These are phyloP conservation scores for Hafferia zeledoni DNA, from an alignment of 2,797 vertebrate species.

Conservation along the genomic window DNA sequence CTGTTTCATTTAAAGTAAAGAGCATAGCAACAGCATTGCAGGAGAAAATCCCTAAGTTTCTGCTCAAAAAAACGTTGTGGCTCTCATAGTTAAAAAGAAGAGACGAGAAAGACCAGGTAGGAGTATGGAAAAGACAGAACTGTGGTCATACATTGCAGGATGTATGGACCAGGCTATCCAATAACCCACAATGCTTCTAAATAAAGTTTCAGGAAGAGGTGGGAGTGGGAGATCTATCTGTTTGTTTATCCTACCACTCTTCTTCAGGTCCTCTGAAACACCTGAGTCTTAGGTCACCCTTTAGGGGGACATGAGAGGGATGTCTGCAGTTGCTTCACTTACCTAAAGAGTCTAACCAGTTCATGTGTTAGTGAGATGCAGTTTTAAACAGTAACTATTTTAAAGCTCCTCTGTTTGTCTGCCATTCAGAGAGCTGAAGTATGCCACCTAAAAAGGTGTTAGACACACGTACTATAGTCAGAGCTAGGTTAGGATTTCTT, in stretches of 20 bases:
- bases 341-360: neutral
- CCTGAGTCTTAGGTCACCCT: neutral
- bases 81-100: neutral
- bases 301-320: neutral
- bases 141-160: neutral
- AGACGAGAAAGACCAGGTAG: neutral
- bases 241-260: neutral
- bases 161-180: neutral
- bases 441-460: neutral
- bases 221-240: neutral
- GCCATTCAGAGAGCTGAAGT: neutral
- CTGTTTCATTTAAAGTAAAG: neutral
- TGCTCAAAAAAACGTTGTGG: neutral
- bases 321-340: neutral
- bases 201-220: neutral
- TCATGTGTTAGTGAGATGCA: neutral
- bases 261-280: neutral
- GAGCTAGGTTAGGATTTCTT: neutral
- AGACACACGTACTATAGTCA: neutral
- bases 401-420: neutral
- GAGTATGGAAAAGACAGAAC: neutral
- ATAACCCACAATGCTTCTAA: neutral
- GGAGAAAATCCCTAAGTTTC: neutral
- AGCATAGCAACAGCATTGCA: neutral
- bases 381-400: neutral